Percentiles rank a stretch among this genome's conserved stretches.
These are phyloP conservation scores for Andrena praecox DNA, from an alignment of 2,888 invertebrate species.

Conservation along the genomic window DNA sequence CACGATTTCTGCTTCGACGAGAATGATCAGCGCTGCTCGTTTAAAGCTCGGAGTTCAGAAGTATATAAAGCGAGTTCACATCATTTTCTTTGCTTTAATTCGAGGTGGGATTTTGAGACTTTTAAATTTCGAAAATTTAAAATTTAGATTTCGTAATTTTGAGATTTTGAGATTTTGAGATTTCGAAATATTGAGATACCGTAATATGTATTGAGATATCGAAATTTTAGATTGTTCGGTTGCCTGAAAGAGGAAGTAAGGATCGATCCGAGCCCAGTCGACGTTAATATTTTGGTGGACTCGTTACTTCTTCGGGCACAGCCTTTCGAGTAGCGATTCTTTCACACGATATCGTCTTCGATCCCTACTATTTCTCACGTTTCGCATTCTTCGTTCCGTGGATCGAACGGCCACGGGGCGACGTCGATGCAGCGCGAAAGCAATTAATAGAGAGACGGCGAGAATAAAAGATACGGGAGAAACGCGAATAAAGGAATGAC, in stretches of 20 bases:
- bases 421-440: conserved; percentile 25
- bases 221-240: too few species aligned
- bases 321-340: background rate
- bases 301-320: conserved; percentile 6
- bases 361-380: conserved; percentile 6
- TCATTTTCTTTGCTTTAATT: conserved; percentile 18
- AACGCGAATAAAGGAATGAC: conserved; percentile 15
- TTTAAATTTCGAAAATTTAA: too few species aligned
- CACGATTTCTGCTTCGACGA: conserved; percentile 2
- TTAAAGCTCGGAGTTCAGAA: background rate
- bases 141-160: too few species aligned
- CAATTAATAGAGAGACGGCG: conserved; percentile 5
- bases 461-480: background rate
- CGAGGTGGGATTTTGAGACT: background rate
- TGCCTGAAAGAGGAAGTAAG: too few species aligned
- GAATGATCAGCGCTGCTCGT: background rate
- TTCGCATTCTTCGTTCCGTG: background rate
- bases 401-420: conserved; percentile 18
- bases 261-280: background rate
- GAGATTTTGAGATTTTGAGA: too few species aligned
- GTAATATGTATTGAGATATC: too few species aligned
- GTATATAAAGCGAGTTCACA: conserved; percentile 5
- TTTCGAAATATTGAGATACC: too few species aligned
- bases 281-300: conserved; percentile 16
- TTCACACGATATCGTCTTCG: conserved; percentile 18